phyloP scores from a whole-genome alignment of 2,797 vertebrate species.

The Alectoris magna region DNA sequence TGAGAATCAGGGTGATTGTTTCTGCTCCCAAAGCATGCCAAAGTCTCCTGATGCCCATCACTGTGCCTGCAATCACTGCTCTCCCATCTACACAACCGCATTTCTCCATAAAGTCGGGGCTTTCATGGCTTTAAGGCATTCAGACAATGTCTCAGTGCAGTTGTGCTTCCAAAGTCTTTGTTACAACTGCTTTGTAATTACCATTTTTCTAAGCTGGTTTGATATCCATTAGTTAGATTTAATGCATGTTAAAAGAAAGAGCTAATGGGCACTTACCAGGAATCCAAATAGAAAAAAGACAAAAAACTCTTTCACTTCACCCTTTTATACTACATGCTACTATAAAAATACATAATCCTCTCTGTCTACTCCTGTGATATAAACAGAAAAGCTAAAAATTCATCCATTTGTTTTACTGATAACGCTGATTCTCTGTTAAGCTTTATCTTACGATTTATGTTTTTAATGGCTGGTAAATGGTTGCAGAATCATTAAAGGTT shows the following conservation, averaged over 20 bases:
- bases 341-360: slow-evolving; percentile 20
- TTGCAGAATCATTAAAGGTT: slow-evolving; percentile 68
- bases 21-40: not conserved
- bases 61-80: not conserved
- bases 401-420: not conserved
- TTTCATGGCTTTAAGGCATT: not conserved
- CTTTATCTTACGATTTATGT: slow-evolving; percentile 48
- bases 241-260: slow-evolving; percentile 58
- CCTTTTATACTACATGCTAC: slow-evolving; percentile 16
- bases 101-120: not conserved
- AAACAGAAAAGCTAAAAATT: slow-evolving; percentile 15
- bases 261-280: slow-evolving; percentile 59
- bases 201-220: slow-evolving; percentile 62
- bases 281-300: not conserved
- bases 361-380: not conserved
- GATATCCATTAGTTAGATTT: slow-evolving; percentile 68
- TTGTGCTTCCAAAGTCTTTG: slow-evolving; percentile 29
- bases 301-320: slow-evolving; percentile 13
- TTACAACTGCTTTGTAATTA: slow-evolving; percentile 48
- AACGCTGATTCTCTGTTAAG: not conserved
- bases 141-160: not conserved
- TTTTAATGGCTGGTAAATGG: slow-evolving; percentile 63
- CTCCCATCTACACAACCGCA: not conserved
- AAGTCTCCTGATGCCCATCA: slow-evolving; percentile 7
- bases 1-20: not conserved